Conservation (phyloP, 2,888 invertebrate species). For the Rhabditoides inermis region DNA sequence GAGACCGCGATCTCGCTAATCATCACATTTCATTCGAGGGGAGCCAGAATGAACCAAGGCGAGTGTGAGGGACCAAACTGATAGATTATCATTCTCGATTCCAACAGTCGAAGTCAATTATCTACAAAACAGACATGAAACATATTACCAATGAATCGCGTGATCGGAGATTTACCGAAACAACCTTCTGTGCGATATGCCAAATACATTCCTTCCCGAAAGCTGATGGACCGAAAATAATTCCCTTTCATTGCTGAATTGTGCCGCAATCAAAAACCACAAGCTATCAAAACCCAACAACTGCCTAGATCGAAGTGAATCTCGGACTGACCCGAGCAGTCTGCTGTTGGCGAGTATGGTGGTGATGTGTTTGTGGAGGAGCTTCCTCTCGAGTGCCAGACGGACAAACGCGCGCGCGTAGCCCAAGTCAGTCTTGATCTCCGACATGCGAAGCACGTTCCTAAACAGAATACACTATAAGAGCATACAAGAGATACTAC, state of each 20-base stretch:
- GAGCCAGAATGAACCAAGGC: too few species aligned
- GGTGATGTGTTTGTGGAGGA: slow-evolving; percentile 82
- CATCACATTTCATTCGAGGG: too few species aligned
- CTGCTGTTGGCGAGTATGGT: slow-evolving; percentile 62
- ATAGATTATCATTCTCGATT: too few species aligned
- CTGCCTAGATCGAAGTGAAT: not conserved
- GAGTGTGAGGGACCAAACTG: too few species aligned
- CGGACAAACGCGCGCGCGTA: slow-evolving; percentile 82
- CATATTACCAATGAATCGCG: too few species aligned
- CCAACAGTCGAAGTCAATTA: too few species aligned
- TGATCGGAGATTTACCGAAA: too few species aligned
- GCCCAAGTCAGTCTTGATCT: slow-evolving; percentile 95
- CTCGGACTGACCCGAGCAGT: slow-evolving; percentile 19
- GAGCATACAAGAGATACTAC: not conserved
- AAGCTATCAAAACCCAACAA: too few species aligned
- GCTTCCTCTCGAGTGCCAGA: slow-evolving; percentile 86
- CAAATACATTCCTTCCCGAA: not conserved
- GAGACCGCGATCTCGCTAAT: too few species aligned
- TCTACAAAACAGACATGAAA: not conserved
- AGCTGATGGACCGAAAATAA: not conserved
- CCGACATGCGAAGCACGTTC: slow-evolving; percentile 69
- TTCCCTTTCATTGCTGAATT: too few species aligned
- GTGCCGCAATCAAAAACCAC: too few species aligned
- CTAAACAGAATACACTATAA: slow-evolving; percentile 21
- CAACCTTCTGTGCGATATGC: not conserved